Percentiles rank a stretch among this genome's conserved stretches.
These are phyloP conservation scores for Anomalospiza imberbis DNA, from an alignment of 2,797 vertebrate species.

Conservation along the genomic window DNA sequence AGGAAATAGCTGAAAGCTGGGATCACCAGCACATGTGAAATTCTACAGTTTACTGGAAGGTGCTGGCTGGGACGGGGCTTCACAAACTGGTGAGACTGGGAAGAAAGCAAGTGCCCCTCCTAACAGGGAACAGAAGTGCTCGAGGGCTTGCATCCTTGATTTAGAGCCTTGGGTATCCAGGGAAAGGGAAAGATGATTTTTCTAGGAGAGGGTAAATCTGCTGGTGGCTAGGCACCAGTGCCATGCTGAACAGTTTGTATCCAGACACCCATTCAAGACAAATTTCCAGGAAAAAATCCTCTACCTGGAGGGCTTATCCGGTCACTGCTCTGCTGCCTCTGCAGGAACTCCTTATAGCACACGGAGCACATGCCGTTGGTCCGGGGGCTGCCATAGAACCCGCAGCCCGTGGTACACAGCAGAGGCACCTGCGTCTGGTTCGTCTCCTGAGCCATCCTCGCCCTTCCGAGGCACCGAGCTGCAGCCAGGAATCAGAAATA, in stretches of 20 bases:
- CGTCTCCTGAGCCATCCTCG: constrained; percentile 90
- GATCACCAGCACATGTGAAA: background rate
- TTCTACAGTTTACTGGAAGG: background rate
- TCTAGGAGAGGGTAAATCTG: background rate
- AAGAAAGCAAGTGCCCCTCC: background rate
- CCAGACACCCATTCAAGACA: background rate
- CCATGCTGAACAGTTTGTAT: background rate
- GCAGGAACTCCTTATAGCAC: constrained; percentile 91
- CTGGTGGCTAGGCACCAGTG: background rate
- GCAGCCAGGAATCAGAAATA: background rate
- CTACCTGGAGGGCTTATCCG: constrained; percentile 84
- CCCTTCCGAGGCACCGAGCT: constrained; percentile 58
- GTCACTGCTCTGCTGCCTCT: constrained; percentile 88
- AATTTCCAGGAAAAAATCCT: background rate
- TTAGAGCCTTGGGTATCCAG: background rate
- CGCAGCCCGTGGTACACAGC: constrained; percentile 89
- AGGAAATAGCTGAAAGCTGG: background rate
- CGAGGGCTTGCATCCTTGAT: background rate
- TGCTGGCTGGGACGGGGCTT: background rate
- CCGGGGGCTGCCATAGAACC: constrained; percentile 90
- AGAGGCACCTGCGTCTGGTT: constrained; percentile 92
- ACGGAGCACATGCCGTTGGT: constrained; percentile 92
- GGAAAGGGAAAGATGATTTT: background rate
- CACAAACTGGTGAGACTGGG: background rate
- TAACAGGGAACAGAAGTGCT: background rate